Conservation (phyloP, 2,888 invertebrate species). For the Chalcis sispes region DNA sequence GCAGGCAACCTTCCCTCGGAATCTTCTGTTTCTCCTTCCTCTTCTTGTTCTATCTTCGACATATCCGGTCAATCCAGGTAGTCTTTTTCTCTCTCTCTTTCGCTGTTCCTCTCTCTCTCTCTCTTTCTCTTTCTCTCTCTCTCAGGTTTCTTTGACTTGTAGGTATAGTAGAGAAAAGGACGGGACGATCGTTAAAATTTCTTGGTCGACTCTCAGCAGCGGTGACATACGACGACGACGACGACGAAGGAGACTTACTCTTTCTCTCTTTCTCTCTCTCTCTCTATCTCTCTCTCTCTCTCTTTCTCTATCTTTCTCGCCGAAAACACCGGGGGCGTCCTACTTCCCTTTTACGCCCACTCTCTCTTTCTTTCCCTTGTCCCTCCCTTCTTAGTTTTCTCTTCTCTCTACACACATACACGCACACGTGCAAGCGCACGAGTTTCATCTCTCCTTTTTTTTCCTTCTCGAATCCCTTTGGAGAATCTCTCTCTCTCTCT, state of each 20-base stretch:
- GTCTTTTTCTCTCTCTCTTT: too few species aligned
- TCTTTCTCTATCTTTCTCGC: too few species aligned
- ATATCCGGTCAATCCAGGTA: constrained; percentile 63
- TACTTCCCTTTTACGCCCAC: constrained; percentile 63
- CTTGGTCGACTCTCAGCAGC: constrained; percentile 60
- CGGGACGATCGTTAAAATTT: constrained; percentile 70
- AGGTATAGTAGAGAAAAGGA: constrained; percentile 60
- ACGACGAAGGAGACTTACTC: too few species aligned
- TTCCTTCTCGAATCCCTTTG: constrained; percentile 8
- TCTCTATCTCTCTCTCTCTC: too few species aligned
- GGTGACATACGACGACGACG: constrained; percentile 61
- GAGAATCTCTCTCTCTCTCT: neutral
- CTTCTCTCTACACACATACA: constrained; percentile 14
- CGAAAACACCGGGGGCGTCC: constrained; percentile 65
- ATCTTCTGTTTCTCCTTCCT: constrained; percentile 61
- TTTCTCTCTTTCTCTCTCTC: too few species aligned
- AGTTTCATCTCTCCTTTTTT: constrained; percentile 32
- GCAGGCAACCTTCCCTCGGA: constrained; percentile 55
- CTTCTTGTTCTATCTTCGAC: constrained; percentile 40
- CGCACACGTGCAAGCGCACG: neutral
- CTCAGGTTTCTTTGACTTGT: too few species aligned
- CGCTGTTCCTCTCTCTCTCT: too few species aligned
- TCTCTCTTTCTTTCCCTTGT: constrained; percentile 53
- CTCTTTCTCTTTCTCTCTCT: too few species aligned
- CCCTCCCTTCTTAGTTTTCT: constrained; percentile 49